These are phyloP conservation scores for Schizopygopsis pylzovi DNA, from an alignment of 2,797 vertebrate species.

Conservation along the genomic window DNA sequence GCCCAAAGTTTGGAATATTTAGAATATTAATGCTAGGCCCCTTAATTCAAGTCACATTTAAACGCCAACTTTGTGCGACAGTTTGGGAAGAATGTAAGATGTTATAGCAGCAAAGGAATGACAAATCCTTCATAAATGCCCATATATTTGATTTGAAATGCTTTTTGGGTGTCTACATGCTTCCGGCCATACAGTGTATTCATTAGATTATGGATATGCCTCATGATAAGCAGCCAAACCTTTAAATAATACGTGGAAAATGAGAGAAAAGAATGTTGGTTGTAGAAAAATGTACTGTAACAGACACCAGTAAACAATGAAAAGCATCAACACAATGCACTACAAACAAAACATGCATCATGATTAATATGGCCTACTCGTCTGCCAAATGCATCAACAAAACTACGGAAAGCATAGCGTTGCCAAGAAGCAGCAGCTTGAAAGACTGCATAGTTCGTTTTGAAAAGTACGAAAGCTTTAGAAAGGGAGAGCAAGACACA, in stretches of 20 bases:
- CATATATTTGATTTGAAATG: slow-evolving; percentile 13
- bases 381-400: slow-evolving; percentile 25
- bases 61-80: neutral
- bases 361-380: neutral
- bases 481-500: slow-evolving; percentile 30
- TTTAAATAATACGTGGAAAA: neutral
- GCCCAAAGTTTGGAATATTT: neutral
- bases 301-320: neutral
- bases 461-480: slow-evolving; percentile 38
- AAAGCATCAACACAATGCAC: neutral
- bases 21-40: neutral
- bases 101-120: slow-evolving; percentile 19
- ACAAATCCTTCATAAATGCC: slow-evolving; percentile 17
- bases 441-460: slow-evolving; percentile 44
- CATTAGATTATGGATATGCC: neutral
- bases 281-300: neutral
- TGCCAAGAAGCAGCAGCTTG: slow-evolving; percentile 19
- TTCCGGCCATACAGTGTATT: slow-evolving; percentile 3
- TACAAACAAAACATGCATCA: slow-evolving; percentile 6
- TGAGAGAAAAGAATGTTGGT: neutral
- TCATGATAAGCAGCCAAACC: neutral
- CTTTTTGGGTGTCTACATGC: neutral
- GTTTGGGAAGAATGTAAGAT: slow-evolving; percentile 1
- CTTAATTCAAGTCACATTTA: slow-evolving; percentile 2
- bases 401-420: neutral